Conservation (phyloP, 1,140 invertebrate species). For the Ganaspis sp. region DNA sequence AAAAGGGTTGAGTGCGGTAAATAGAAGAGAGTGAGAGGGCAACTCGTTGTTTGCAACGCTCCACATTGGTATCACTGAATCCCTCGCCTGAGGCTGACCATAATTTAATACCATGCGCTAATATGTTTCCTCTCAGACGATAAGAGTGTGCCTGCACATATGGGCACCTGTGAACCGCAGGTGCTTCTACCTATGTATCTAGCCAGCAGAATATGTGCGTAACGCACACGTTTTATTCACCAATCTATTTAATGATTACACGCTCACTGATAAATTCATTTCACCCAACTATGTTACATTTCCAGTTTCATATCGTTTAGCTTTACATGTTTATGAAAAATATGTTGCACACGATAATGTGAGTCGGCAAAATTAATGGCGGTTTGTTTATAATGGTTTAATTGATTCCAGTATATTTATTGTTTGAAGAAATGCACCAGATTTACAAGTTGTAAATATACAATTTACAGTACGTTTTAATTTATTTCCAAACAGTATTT, state of each 20-base stretch:
- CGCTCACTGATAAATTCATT: not conserved
- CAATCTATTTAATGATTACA: conserved; percentile 18
- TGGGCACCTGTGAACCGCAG: conserved; percentile 48
- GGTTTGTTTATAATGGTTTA: no score
- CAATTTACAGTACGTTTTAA: no score
- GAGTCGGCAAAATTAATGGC: no score
- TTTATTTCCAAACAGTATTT: no score
- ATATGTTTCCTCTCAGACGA: conserved; percentile 63
- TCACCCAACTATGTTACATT: not conserved
- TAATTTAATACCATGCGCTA: conserved; percentile 71
- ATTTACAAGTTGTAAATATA: no score
- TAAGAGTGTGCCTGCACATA: conserved; percentile 59
- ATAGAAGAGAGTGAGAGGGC: conserved; percentile 49
- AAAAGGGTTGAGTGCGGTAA: conserved; percentile 46
- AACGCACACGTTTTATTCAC: not conserved
- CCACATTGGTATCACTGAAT: conserved; percentile 61
- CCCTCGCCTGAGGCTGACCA: conserved; percentile 61
- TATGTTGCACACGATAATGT: no score
- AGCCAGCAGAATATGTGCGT: not conserved
- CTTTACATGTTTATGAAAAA: not conserved
- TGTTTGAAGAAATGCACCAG: no score
- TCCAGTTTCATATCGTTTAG: not conserved
- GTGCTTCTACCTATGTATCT: conserved; percentile 10
- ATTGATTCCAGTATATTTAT: no score
- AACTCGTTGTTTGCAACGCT: conserved; percentile 61